Base-by-base conservation (phyloP, 2,113 vertebrate species). In the Garra rufa region DNA sequence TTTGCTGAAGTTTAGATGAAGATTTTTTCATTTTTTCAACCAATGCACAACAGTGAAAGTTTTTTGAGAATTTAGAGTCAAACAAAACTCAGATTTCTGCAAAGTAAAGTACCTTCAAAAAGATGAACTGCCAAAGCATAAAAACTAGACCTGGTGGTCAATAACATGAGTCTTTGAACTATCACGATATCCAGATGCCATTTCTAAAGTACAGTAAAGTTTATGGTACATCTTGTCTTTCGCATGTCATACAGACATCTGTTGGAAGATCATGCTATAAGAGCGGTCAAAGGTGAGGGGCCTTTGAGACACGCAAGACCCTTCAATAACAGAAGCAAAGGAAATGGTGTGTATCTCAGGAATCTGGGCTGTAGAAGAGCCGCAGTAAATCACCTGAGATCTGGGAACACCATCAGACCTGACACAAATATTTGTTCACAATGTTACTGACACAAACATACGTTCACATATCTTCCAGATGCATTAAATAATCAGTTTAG, bases 321-420 rank as follows among this genome's bases (percentile, higher is more conserved):
- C 4, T 74, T 65, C 9, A 71, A 82, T 74, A 85, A 88, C 76
- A 79, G 44, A 17, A 69, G 57, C 57, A 78, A 70, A 80, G 89
- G 75, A 86, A 86, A 80, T 50, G 70, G 52, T 63, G 61, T 46
- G 50, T 59, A 76, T 70, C 52, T 57, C 21, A 57, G 52, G 19
- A 57, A 21, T 3, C 74, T 71, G 57, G 46, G 4, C 67, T 79
- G 57, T 21, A n/a, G 26, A 71, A 30, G 50, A 52, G 69, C n/a
- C 65, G 59, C 50, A 61, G 44, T 85, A 84, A 88, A 84, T 87
- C 71, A 82, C 77, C 65, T 52, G 26, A 19, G 82, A 80, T 81
- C 83, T 84, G 89, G 73, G 41, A 84, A 87, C 48, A 61, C 52
- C 57, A 88, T 87, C 59, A 88, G 57, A 44, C 41, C 52, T n/a